Conservation (phyloP, 1,140 invertebrate genomes). For the Aphis gossypii region DNA sequence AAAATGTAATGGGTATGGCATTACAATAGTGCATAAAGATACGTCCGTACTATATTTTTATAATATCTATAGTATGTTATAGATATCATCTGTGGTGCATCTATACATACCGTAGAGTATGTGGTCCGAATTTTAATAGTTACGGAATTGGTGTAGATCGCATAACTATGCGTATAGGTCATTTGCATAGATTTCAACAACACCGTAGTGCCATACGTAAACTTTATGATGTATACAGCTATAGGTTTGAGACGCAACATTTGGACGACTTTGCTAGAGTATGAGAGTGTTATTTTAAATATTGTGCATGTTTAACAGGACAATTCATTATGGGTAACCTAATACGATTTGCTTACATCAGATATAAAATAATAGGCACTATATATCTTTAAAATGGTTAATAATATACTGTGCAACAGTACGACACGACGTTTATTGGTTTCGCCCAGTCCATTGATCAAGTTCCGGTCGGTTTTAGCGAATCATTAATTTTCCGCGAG, state of each 20-base stretch:
- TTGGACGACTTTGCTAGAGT: neutral
- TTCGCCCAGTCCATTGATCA: constrained; percentile 38
- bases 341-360: neutral
- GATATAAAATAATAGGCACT: neutral
- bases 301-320: neutral
- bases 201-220: neutral
- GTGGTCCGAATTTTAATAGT: neutral
- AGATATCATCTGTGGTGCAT: too few relatives aligned
- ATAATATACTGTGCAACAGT: neutral
- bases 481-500: constrained; percentile 46
- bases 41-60: neutral
- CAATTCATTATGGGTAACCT: neutral
- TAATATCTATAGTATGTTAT: too few relatives aligned
- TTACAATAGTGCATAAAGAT: neutral
- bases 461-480: constrained; percentile 41
- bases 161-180: neutral
- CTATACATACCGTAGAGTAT: too few relatives aligned
- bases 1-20: neutral
- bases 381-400: neutral
- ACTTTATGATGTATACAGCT: neutral
- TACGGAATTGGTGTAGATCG: neutral
- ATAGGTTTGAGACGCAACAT: neutral
- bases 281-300: neutral
- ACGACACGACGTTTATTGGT: constrained; percentile 14
- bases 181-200: neutral